Evolutionary conservation across 1,140 invertebrate species (phyloP).

Genomic region (Diuraphis noxia): DNA sequence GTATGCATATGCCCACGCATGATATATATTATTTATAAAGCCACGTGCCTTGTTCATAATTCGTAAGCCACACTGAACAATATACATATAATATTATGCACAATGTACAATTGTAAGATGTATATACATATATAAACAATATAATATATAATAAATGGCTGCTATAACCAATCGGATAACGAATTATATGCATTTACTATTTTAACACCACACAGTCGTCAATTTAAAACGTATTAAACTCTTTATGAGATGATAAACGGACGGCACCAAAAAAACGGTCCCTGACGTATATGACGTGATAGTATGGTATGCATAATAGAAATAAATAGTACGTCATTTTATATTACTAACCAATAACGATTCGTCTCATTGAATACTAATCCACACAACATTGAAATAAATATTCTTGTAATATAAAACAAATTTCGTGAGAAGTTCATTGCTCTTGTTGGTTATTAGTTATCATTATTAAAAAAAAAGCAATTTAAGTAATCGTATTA

Average conservation of each 20-base stretch:
- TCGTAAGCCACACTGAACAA: neutral
- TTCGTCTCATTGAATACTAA: neutral
- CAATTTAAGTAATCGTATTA: neutral
- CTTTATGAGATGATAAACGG: conserved; percentile 19
- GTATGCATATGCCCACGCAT: neutral
- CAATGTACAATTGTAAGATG: neutral
- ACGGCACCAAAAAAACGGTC: neutral
- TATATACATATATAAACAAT: too few species aligned
- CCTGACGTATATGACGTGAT: neutral
- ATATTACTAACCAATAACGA: neutral
- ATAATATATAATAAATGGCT: neutral
- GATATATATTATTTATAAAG: conserved; percentile 16
- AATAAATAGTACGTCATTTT: neutral
- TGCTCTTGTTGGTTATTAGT: neutral
- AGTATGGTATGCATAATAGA: neutral
- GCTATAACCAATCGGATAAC: neutral
- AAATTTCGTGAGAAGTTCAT: neutral
- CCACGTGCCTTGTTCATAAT: neutral
- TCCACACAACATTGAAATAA: neutral
- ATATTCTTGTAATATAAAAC: neutral
- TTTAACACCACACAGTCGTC: neutral
- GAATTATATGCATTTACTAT: conserved; percentile 45
- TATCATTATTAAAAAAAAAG: neutral
- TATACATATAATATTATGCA: neutral
- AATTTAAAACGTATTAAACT: conserved; percentile 49